Conservation (phyloP, 2,888 invertebrate species). For the Oxyteleia sp. region DNA sequence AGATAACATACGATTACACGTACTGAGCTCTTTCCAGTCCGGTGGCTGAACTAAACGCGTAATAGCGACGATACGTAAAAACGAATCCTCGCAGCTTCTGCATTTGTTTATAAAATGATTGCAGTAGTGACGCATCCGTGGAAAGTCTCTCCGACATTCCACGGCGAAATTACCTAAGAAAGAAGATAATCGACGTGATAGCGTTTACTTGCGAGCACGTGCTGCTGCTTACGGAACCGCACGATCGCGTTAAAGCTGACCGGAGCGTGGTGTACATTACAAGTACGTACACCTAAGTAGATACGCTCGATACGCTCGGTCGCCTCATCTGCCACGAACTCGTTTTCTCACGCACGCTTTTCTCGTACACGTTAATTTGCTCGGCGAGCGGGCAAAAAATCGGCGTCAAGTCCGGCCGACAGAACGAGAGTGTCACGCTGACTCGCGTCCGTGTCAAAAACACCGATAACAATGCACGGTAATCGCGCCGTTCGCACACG, state of each 20-base stretch:
- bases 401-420: constrained; percentile 22
- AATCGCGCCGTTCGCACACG: constrained; percentile 17
- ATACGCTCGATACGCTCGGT: constrained; percentile 61
- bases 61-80: constrained; percentile 26
- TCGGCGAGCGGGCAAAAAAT: constrained; percentile 37
- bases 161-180: constrained; percentile 52
- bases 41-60: constrained; percentile 25
- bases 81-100: constrained; percentile 19
- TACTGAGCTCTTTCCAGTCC: constrained; percentile 19
- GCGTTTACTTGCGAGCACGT: constrained; percentile 68
- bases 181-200: constrained; percentile 62
- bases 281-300: constrained; percentile 50
- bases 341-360: constrained; percentile 58
- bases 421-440: constrained; percentile 60
- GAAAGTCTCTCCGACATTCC: constrained; percentile 50
- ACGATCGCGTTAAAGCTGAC: constrained; percentile 55
- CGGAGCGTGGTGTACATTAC: constrained; percentile 40
- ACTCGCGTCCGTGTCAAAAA: constrained; percentile 37
- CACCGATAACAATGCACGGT: constrained; percentile 38
- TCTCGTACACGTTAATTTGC: constrained; percentile 55
- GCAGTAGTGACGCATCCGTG: constrained; percentile 19
- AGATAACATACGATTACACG: constrained; percentile 20
- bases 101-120: constrained; percentile 42
- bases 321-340: constrained; percentile 62
- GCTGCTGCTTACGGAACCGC: constrained; percentile 68